phyloP scores from a whole-genome alignment of 2,113 vertebrate species.

The Lepisosteus osseus region DNA sequence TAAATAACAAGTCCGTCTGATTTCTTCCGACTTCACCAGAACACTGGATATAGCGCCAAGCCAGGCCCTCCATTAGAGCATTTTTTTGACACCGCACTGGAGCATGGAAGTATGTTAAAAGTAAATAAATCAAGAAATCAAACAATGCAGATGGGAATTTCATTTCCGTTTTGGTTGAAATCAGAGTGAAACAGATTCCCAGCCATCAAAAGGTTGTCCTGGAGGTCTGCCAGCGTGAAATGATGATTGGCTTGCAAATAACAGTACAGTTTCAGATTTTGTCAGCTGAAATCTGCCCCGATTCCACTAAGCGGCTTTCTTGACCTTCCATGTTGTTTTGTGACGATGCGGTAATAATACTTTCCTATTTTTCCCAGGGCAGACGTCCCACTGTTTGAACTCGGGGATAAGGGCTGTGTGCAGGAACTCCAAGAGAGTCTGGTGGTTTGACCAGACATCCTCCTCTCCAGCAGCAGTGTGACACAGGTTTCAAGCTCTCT shows the following conservation, averaged over 20 bases:
- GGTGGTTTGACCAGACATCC: slow-evolving; percentile 10
- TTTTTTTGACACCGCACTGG: too few species aligned
- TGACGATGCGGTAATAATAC: background rate
- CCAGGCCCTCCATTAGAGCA: too few species aligned
- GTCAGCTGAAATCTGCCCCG: background rate
- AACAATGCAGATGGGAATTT: too few species aligned
- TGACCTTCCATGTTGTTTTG: background rate
- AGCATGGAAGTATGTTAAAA: too few species aligned
- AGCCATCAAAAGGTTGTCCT: background rate
- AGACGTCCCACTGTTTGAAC: slow-evolving; percentile 8
- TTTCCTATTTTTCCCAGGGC: slow-evolving; percentile 12
- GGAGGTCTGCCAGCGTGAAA: background rate
- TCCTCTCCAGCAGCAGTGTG: background rate
- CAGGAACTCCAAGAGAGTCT: background rate
- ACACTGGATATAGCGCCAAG: too few species aligned
- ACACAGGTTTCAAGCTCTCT: slow-evolving; percentile 32
- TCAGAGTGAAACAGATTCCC: background rate
- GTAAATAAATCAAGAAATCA: too few species aligned
- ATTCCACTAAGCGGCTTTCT: background rate
- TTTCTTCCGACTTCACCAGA: too few species aligned
- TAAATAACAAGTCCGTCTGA: too few species aligned
- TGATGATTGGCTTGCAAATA: too few species aligned
- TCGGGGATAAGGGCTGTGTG: background rate
- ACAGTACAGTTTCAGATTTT: background rate
- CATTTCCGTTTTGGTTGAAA: too few species aligned